phyloP scores from a whole-genome alignment of 2,797 vertebrate genomes.

The Siniperca scherzeri region DNA sequence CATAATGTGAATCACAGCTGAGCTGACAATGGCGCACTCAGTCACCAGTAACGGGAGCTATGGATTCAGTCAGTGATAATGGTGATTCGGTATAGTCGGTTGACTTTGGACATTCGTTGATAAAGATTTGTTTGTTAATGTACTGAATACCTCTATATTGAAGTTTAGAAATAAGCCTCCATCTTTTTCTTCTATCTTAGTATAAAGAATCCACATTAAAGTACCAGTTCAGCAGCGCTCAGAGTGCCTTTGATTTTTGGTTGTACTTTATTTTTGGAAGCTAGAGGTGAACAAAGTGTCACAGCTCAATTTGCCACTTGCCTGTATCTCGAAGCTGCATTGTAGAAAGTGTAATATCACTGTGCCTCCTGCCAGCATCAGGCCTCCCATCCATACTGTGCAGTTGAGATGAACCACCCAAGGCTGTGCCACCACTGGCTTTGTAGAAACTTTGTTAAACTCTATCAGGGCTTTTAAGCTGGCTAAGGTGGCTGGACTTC shows the following conservation, averaged over 20 bases:
- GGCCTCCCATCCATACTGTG: background rate
- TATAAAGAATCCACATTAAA: conserved; percentile 14
- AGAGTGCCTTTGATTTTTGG: conserved; percentile 30
- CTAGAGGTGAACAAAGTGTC: conserved; percentile 40
- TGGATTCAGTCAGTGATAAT: background rate
- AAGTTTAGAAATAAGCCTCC: background rate
- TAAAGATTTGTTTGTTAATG: background rate
- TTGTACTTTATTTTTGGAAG: conserved; percentile 43
- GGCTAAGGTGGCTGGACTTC: background rate
- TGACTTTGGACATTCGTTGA: background rate
- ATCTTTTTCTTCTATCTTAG: conserved; percentile 1
- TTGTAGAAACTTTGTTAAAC: background rate
- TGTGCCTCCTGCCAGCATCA: conserved; percentile 31
- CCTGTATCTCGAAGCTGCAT: conserved; percentile 38
- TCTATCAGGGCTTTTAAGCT: background rate
- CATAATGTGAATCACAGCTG: background rate
- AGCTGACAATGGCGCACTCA: background rate
- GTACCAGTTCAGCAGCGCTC: background rate
- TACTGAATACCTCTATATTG: background rate
- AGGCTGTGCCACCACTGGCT: conserved; percentile 4
- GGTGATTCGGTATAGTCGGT: background rate
- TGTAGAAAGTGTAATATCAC: conserved; percentile 33
- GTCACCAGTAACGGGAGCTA: background rate
- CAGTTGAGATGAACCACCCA: background rate
- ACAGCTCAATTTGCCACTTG: conserved; percentile 48